Conservation (phyloP, 2,888 invertebrate species). For the Ferdinandea cuprea region DNA sequence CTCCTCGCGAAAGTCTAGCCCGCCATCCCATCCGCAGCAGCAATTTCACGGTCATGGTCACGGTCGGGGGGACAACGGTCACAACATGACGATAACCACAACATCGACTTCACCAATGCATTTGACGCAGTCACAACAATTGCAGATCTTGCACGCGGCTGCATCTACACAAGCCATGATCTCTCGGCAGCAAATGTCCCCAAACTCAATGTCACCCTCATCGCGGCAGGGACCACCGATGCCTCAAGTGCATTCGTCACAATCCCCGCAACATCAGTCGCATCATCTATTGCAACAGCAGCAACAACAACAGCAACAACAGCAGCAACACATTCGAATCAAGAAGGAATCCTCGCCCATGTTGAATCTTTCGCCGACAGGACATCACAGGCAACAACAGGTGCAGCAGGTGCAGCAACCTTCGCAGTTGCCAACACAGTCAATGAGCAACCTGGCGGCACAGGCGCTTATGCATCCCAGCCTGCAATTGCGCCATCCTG, state of each 20-base stretch:
- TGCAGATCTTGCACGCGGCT: constrained; percentile 81
- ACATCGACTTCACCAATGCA: constrained; percentile 80
- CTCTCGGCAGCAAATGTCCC: constrained; percentile 79
- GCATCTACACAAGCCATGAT: constrained; percentile 78
- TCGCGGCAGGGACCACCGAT: constrained; percentile 75
- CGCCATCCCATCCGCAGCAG: constrained; percentile 68
- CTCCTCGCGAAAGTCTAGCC: constrained; percentile 75
- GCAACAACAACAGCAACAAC: constrained; percentile 77
- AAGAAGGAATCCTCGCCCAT: constrained; percentile 80
- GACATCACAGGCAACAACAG: constrained; percentile 78
- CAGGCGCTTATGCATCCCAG: constrained; percentile 83
- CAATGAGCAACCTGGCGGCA: constrained; percentile 78
- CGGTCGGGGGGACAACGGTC: constrained; percentile 72
- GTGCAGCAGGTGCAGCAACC: constrained; percentile 78
- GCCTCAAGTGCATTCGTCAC: constrained; percentile 76
- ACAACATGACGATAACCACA: constrained; percentile 73
- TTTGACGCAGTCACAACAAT: constrained; percentile 82
- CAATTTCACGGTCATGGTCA: constrained; percentile 71
- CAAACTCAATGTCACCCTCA: constrained; percentile 78
- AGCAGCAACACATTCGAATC: constrained; percentile 80
- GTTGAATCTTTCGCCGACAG: constrained; percentile 75
- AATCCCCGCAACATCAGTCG: constrained; percentile 80
- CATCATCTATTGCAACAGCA: constrained; percentile 78
- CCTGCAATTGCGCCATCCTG: constrained; percentile 83
- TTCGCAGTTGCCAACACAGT: constrained; percentile 78